These are phyloP conservation scores for Aphaenogaster floridana DNA, from an alignment of 1,140 invertebrate species.

Conservation along the genomic window DNA sequence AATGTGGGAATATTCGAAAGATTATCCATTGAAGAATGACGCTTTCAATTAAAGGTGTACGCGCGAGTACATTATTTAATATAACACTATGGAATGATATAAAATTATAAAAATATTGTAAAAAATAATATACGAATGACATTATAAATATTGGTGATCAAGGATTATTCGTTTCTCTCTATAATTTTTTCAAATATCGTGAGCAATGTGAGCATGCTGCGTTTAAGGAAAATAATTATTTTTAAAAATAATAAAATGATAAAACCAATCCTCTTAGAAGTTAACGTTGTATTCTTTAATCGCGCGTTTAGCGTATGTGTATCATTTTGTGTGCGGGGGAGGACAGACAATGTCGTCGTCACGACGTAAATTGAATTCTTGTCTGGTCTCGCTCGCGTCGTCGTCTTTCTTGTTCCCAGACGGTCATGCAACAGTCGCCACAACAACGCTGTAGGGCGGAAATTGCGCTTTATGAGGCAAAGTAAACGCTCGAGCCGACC, in stretches of 20 bases:
- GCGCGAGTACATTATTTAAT: background rate
- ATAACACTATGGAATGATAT: background rate
- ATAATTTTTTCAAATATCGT: background rate
- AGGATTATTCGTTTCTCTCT: background rate
- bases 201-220: background rate
- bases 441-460: constrained; percentile 52
- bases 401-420: constrained; percentile 44
- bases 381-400: constrained; percentile 43
- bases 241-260: too few species aligned
- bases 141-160: background rate
- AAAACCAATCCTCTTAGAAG: background rate
- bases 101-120: background rate
- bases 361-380: constrained; percentile 73
- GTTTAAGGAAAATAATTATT: background rate
- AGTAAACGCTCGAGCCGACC: constrained; percentile 45
- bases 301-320: background rate
- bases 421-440: constrained; percentile 46
- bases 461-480: constrained; percentile 53
- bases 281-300: constrained; percentile 25
- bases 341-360: constrained; percentile 22
- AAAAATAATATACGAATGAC: background rate
- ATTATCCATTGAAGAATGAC: background rate
- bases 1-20: background rate
- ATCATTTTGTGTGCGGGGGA: constrained; percentile 7
- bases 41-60: background rate